These are phyloP conservation scores for Calameuta idolon DNA, from an alignment of 2,888 invertebrate genomes.

Conservation along the genomic window DNA sequence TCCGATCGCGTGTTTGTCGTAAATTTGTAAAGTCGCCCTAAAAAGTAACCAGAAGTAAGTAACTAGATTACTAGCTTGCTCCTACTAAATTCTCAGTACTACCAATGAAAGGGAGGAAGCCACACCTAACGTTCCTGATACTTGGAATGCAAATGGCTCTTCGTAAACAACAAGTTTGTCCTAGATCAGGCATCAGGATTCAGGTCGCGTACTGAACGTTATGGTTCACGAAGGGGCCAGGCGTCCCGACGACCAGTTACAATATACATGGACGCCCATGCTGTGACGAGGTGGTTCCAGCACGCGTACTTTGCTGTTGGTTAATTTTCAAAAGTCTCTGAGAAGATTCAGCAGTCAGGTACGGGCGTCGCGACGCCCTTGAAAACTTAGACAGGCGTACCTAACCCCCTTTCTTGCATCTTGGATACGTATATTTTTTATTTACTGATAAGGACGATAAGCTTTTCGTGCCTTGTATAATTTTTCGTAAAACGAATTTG, in stretches of 20 bases:
- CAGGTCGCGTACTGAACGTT: slow-evolving; percentile 24
- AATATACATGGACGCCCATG: background rate
- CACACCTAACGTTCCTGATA: slow-evolving; percentile 12
- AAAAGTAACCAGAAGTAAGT: background rate
- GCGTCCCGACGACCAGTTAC: background rate
- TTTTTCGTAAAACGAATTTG: background rate
- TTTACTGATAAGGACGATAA: background rate
- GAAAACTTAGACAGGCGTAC: background rate
- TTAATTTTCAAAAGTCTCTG: background rate
- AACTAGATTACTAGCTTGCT: background rate
- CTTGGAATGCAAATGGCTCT: slow-evolving; percentile 25
- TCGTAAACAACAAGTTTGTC: slow-evolving; percentile 22
- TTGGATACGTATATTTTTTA: background rate
- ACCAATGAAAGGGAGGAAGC: slow-evolving; percentile 8
- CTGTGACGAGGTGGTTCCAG: background rate
- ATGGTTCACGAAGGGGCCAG: background rate
- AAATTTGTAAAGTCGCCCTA: background rate
- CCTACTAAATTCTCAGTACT: background rate
- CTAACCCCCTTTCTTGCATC: background rate
- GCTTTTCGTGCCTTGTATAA: background rate
- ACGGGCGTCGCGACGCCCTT: background rate
- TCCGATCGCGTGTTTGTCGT: background rate
- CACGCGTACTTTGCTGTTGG: background rate
- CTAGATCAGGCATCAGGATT: slow-evolving; percentile 25
- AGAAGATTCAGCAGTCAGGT: background rate